phyloP scores from a whole-genome alignment of 1,140 invertebrate genomes.

The Leptinotarsa defecta region DNA sequence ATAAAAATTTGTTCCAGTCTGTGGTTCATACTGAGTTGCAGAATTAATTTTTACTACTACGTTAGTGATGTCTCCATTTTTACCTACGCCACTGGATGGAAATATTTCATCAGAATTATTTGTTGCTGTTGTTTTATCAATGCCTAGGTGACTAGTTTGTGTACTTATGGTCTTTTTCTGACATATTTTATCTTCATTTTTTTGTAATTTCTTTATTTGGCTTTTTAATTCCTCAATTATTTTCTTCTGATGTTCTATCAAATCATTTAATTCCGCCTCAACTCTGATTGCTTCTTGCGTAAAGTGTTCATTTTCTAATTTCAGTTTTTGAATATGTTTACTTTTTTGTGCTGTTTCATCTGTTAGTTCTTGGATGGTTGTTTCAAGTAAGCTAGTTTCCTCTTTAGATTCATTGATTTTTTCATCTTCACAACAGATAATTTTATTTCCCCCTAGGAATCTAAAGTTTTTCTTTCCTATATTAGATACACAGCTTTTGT shows the following conservation, averaged over 20 bases:
- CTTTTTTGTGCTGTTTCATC: too few relatives aligned
- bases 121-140: not conserved
- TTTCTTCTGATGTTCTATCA: constrained; percentile 1
- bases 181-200: not conserved
- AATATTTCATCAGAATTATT: not conserved
- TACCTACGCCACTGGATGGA: constrained; percentile 1
- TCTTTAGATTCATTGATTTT: too few relatives aligned
- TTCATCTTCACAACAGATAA: too few relatives aligned
- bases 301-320: not conserved
- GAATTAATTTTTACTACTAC: constrained; percentile 1
- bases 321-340: not conserved
- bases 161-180: not conserved
- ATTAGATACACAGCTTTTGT: too few relatives aligned
- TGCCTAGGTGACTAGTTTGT: too few relatives aligned
- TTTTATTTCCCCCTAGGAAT: too few relatives aligned
- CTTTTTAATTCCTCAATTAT: not conserved
- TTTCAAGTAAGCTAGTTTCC: too few relatives aligned
- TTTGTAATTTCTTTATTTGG: constrained; percentile 4
- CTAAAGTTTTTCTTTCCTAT: too few relatives aligned
- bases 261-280: not conserved
- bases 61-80: not conserved
- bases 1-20: not conserved
- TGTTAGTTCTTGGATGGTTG: too few relatives aligned
- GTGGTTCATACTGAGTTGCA: constrained; percentile 1
- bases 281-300: not conserved